Percentiles rank a stretch among this genome's conserved stretches.
These are phyloP conservation scores for Pristionchus maxplancki DNA, from an alignment of 2,888 invertebrate genomes.

Conservation along the genomic window DNA sequence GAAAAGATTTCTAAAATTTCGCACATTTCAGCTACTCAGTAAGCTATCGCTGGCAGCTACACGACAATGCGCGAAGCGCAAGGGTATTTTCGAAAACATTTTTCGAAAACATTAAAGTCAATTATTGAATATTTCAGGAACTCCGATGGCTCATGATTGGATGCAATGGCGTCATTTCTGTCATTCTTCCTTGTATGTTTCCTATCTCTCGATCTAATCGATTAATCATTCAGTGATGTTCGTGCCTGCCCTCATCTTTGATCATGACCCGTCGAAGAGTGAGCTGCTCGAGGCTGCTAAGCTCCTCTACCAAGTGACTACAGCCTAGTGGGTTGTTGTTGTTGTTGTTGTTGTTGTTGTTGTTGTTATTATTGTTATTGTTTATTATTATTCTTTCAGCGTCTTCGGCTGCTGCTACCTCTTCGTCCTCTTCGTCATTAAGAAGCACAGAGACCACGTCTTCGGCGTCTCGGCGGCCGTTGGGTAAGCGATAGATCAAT, in stretches of 20 bases:
- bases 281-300: neutral
- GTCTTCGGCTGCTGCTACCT: neutral
- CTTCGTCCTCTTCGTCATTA: neutral
- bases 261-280: neutral
- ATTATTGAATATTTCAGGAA: neutral
- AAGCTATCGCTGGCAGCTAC: conserved; percentile 1
- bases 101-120: too few relatives aligned
- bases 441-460: conserved; percentile 5
- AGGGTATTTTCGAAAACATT: neutral
- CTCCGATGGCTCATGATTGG: neutral
- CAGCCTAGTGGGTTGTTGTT: neutral
- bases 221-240: neutral
- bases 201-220: neutral
- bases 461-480: neutral
- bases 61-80: neutral
- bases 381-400: neutral
- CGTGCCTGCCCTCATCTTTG: conserved; percentile 12
- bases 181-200: neutral
- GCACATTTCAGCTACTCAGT: conserved; percentile 5
- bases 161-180: neutral
- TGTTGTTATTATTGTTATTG: too few relatives aligned
- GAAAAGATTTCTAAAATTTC: neutral
- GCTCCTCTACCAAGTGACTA: neutral
- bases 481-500: neutral
- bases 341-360: too few relatives aligned